Evolutionary conservation across 2,888 invertebrate genomes (phyloP).

Genomic region (Tanytarsus gracilentus): DNA sequence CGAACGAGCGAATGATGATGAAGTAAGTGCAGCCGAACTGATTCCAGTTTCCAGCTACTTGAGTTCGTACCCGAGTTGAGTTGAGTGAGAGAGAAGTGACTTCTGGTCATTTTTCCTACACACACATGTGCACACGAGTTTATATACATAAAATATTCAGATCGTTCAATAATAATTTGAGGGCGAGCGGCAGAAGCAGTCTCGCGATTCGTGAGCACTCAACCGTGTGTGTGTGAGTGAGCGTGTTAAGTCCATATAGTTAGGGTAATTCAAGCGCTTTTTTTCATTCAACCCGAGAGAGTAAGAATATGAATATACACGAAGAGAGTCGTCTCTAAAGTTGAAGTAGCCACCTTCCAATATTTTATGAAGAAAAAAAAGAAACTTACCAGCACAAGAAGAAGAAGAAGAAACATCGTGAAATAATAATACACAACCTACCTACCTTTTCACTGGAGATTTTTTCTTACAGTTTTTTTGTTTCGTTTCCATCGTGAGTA

Average conservation of each 20-base stretch:
- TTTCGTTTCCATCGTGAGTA: conserved; percentile 15
- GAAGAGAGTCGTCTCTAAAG: conserved; percentile 2
- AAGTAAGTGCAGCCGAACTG: conserved; percentile 5
- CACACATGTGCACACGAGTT: conserved; percentile 4
- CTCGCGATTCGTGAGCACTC: background rate
- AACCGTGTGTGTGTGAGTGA: background rate
- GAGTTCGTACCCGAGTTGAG: background rate
- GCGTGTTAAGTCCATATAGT: no score
- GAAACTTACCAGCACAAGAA: conserved; percentile 15
- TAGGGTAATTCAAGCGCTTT: background rate
- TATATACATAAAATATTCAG: no score
- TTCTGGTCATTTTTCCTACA: conserved; percentile 18
- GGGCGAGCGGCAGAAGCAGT: no score
- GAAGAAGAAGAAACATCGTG: conserved; percentile 24
- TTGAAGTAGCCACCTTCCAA: conserved; percentile 28
- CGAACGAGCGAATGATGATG: background rate
- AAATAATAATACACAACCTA: conserved; percentile 25
- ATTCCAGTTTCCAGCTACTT: conserved; percentile 25
- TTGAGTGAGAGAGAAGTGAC: conserved; percentile 11
- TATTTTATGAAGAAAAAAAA: conserved; percentile 25
- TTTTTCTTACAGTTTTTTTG: conserved; percentile 2
- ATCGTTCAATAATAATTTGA: background rate
- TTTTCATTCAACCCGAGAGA: conserved; percentile 5
- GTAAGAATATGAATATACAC: background rate
- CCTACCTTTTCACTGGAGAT: conserved; percentile 16